phyloP scores from a whole-genome alignment of 2,888 invertebrate species.

The Quadroppia sp. region DNA sequence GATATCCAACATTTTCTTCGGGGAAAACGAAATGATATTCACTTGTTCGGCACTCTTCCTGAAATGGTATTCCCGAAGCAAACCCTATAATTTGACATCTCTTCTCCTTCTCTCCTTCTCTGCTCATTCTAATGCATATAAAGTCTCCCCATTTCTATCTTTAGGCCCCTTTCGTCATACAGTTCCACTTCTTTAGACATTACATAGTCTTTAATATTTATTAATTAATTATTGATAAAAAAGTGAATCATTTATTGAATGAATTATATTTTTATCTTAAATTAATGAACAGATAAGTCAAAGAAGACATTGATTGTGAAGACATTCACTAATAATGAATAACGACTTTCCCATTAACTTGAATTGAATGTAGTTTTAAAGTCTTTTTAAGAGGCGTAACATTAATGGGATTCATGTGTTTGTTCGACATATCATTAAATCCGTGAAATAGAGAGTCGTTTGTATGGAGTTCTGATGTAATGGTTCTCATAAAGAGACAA shows the following conservation, averaged over 20 bases:
- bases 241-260: no score
- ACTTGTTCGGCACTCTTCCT: conserved; percentile 32
- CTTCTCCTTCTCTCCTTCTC: conserved; percentile 16
- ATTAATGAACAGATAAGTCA: background rate
- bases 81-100: conserved; percentile 25
- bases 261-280: background rate
- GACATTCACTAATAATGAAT: no score
- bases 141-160: background rate
- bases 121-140: background rate
- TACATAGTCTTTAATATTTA: background rate
- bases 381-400: background rate
- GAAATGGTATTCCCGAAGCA: background rate
- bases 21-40: conserved; percentile 29
- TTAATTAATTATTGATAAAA: background rate
- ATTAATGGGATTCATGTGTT: conserved; percentile 25
- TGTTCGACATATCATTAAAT: conserved; percentile 14
- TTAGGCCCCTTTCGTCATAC: background rate
- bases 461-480: conserved; percentile 7
- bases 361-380: background rate
- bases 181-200: background rate
- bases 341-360: background rate
- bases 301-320: no score
- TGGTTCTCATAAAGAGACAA: background rate
- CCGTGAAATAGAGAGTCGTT: background rate
- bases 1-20: background rate